phyloP scores from a whole-genome alignment of 1,140 invertebrate genomes.

The Agrilus planipennis region DNA sequence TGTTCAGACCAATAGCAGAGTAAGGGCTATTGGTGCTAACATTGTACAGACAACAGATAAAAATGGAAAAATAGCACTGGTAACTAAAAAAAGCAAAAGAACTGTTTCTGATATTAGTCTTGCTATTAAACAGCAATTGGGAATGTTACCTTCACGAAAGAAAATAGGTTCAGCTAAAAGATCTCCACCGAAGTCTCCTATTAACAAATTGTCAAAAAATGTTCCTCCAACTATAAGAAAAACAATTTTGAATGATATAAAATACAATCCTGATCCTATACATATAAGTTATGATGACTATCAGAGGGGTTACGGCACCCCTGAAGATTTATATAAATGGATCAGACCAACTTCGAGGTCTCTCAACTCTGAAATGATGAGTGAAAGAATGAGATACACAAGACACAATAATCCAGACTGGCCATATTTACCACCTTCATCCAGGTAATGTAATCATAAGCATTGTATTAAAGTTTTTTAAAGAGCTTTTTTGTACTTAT shows the following conservation, averaged over 20 bases:
- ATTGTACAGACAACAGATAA: constrained; percentile 39
- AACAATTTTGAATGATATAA: constrained; percentile 23
- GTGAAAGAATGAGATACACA: too few relatives aligned
- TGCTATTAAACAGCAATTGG: constrained; percentile 29
- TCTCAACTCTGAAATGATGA: too few relatives aligned
- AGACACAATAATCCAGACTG: too few relatives aligned
- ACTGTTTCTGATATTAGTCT: constrained; percentile 25
- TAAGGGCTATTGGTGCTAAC: constrained; percentile 27
- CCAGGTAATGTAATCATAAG: too few relatives aligned
- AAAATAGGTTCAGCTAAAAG: constrained; percentile 11
- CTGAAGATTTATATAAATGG: too few relatives aligned
- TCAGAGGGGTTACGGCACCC: too few relatives aligned
- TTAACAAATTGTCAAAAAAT: background rate
- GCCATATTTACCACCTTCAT: too few relatives aligned
- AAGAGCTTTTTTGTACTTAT: too few relatives aligned
- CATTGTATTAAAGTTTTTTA: too few relatives aligned
- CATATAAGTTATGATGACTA: too few relatives aligned
- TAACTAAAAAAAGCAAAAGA: constrained; percentile 36
- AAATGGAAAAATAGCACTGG: constrained; percentile 39
- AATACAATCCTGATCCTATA: constrained; percentile 7
- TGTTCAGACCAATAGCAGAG: constrained; percentile 13
- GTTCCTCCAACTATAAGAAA: constrained; percentile 13
- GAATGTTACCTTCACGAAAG: constrained; percentile 16
- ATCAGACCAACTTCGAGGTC: too few relatives aligned
- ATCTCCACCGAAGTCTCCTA: constrained; percentile 5